phyloP scores from a whole-genome alignment of 2,113 vertebrate species.

The Myiopsitta monachus region DNA sequence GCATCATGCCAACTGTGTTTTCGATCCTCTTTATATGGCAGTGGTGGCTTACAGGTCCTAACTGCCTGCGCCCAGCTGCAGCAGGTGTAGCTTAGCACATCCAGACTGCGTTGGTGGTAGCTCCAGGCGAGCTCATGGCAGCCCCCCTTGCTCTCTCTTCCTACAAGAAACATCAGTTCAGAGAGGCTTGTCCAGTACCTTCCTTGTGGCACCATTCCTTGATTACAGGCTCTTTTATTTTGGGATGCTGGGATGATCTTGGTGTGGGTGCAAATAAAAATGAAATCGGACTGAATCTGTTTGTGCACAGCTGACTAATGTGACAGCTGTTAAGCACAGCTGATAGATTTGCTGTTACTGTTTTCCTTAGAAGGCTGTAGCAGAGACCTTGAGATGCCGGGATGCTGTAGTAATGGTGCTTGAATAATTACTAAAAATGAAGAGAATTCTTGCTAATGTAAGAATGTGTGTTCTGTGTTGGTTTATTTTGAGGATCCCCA shows the following conservation, averaged over 20 bases:
- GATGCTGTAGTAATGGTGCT: background rate
- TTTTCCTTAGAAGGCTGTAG: background rate
- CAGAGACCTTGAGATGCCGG: background rate
- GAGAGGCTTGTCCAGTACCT: background rate
- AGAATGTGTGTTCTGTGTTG: background rate
- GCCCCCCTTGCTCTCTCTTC: background rate
- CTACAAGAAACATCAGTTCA: background rate
- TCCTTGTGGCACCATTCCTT: background rate
- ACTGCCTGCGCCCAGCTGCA: fast-evolving
- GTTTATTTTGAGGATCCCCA: background rate
- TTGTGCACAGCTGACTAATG: background rate
- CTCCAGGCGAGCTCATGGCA: background rate
- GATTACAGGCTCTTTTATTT: background rate
- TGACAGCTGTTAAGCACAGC: background rate
- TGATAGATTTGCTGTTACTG: background rate
- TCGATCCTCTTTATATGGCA: fast-evolving
- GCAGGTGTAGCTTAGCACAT: background rate
- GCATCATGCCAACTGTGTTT: fast-evolving
- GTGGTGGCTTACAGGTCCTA: background rate
- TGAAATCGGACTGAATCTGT: background rate
- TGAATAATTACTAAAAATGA: background rate
- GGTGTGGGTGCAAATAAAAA: background rate
- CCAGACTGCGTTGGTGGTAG: background rate
- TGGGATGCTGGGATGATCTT: background rate
- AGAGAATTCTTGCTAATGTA: background rate